Evolutionary conservation across 2,797 vertebrate genomes (phyloP).

Genomic region (Eremophila alpestris): DNA sequence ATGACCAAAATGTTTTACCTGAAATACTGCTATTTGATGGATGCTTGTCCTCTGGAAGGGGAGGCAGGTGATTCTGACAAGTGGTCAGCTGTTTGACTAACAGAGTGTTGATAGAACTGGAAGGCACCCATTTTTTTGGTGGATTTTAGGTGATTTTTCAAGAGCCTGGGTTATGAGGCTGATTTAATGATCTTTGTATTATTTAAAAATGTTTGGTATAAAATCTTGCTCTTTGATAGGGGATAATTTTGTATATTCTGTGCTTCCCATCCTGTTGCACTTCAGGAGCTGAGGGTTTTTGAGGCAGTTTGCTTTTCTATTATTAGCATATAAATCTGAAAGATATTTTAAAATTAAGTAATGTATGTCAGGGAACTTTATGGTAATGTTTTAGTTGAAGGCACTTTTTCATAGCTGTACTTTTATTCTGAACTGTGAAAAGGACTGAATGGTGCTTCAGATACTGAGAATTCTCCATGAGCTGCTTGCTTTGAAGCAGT

Average conservation of each 20-base stretch:
- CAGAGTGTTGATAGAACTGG: not conserved
- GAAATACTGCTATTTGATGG: not conserved
- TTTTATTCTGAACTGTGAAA: not conserved
- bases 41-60: not conserved
- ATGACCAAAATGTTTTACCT: rapidly evolving
- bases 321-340: not conserved
- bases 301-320: not conserved
- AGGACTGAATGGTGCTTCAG: not conserved
- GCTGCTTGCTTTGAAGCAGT: not conserved
- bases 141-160: not conserved
- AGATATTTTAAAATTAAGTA: not conserved
- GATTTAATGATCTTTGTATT: not conserved
- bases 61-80: not conserved
- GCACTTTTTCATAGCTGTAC: not conserved
- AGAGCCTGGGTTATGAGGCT: not conserved
- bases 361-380: not conserved
- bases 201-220: not conserved
- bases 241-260: not conserved
- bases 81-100: not conserved
- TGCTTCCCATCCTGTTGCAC: not conserved
- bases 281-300: not conserved
- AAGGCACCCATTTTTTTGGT: not conserved
- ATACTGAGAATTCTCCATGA: not conserved
- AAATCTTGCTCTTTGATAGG: not conserved
- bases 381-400: not conserved